Base-by-base conservation (phyloP, 1,140 invertebrate species). In the Belonocnema kinseyi region DNA sequence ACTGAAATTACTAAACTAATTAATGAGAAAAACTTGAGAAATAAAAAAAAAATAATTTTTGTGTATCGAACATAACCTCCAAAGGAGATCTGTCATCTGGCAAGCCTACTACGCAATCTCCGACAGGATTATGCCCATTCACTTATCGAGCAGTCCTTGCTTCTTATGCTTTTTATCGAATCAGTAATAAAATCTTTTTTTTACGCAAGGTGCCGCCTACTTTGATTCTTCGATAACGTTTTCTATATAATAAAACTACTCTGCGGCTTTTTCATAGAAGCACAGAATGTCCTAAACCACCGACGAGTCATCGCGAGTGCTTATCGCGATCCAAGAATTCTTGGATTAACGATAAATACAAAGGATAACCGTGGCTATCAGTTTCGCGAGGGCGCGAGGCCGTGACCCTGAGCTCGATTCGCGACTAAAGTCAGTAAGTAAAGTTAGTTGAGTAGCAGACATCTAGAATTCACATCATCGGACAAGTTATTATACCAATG, bases 391-490 rank as follows among this genome's bases (percentile, higher is more conserved):
- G 83, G 84, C 82, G 83, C 82, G 81, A 82, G 85, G 85, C 80
- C 85, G 78, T 83, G 85, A 87, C 85, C 85, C 83, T 87, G 85
- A 86, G 82, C 78, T 75, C 82, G 81, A 84, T 86, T 83, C 79
- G 70, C 72, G 54, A 66, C 26, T 56, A 56, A 56, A 19, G 17
- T 61, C 58, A 61, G 58, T 46, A 46, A 46, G 40, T 46, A 46
- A 46, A 46, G 40, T 46, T 46, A 10, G 40, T 46, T 8, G 40
- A 46, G 40, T 46, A 46, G 40, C 40, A 46, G 26, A 33, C 26
- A 33, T 33, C 26, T 51, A 40, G 75, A 70, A 61, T 52, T 33
- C 56, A 77, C 26, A 33, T 33, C 26, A 33, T 33, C 26, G 26
- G 5, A 33, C 26, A 33, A 33, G 26, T 33, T 33, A 33, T 33